Conservation (phyloP, 2,888 invertebrate species). For the Chalcosyrphus nemorum region DNA sequence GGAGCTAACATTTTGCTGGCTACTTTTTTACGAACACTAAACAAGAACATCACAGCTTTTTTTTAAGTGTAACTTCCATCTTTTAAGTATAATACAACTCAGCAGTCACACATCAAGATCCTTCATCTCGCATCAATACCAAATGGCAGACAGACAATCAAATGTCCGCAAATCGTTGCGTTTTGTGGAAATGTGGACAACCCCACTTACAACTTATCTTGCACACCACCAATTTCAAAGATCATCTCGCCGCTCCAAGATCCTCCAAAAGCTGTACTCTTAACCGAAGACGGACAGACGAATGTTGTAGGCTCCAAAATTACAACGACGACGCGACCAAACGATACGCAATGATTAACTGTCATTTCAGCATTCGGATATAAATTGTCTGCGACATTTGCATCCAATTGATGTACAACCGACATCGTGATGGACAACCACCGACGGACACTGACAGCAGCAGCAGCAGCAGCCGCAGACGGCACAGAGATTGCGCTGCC, state of each 20-base stretch:
- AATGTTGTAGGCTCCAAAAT: constrained; percentile 52
- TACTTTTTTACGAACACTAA: too few relatives aligned
- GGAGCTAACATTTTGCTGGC: too few relatives aligned
- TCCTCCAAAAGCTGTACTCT: constrained; percentile 9
- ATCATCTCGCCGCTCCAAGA: background rate
- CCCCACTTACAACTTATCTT: constrained; percentile 40
- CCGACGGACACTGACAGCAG: constrained; percentile 54
- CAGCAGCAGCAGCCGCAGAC: constrained; percentile 61
- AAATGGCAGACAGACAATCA: constrained; percentile 48
- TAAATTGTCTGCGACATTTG: constrained; percentile 75
- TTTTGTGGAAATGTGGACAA: constrained; percentile 16
- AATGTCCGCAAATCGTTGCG: constrained; percentile 23
- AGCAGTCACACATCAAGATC: constrained; percentile 37
- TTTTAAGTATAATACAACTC: background rate
- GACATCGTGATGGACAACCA: constrained; percentile 73
- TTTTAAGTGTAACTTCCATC: constrained; percentile 23
- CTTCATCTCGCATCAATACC: constrained; percentile 58
- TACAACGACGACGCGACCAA: constrained; percentile 45
- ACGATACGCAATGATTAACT: constrained; percentile 72
- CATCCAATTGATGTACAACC: constrained; percentile 75
- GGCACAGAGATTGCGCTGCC: too few relatives aligned
- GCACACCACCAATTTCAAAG: constrained; percentile 7
- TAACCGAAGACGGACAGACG: background rate
- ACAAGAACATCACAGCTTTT: too few relatives aligned
- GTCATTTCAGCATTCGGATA: constrained; percentile 72